Evolutionary conservation across 1,140 invertebrate species (phyloP).

Genomic region (Marisa cornuarietis): DNA sequence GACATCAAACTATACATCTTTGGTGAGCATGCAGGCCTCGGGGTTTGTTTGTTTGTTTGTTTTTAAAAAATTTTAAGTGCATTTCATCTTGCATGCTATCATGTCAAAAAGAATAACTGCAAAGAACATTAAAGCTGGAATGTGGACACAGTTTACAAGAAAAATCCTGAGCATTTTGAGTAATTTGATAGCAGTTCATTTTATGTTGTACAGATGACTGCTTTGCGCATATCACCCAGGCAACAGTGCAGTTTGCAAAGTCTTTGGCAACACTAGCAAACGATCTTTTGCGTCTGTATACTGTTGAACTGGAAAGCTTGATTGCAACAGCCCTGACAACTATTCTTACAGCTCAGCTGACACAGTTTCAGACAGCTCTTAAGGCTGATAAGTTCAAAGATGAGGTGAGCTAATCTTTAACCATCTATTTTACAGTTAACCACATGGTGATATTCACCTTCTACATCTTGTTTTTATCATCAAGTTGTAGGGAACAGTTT

Average conservation of each 20-base stretch:
- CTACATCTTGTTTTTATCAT: too few relatives aligned
- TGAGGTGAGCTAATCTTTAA: constrained; percentile 67
- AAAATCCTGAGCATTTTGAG: too few relatives aligned
- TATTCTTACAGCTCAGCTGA: constrained; percentile 75
- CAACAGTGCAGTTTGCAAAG: constrained; percentile 78
- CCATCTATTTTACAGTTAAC: background rate
- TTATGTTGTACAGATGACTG: constrained; percentile 71
- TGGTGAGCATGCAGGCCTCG: constrained; percentile 59
- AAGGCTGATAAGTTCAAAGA: constrained; percentile 69
- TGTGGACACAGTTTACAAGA: background rate
- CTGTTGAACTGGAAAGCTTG: constrained; percentile 72
- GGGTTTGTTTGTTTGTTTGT: background rate
- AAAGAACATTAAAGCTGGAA: too few relatives aligned
- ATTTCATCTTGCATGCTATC: background rate
- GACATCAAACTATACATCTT: constrained; percentile 69
- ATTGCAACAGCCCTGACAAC: constrained; percentile 74
- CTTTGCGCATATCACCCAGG: constrained; percentile 77
- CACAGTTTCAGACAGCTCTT: constrained; percentile 73
- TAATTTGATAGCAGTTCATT: background rate
- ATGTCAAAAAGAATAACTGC: too few relatives aligned
- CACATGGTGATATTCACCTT: too few relatives aligned
- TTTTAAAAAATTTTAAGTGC: background rate
- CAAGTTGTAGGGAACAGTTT: too few relatives aligned
- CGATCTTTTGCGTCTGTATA: constrained; percentile 76
- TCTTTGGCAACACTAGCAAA: constrained; percentile 74